Percentiles rank a stretch among this genome's conserved stretches.
Evolutionary conservation across 1,140 invertebrate species (phyloP).

Genomic region (Asobara japonica): DNA sequence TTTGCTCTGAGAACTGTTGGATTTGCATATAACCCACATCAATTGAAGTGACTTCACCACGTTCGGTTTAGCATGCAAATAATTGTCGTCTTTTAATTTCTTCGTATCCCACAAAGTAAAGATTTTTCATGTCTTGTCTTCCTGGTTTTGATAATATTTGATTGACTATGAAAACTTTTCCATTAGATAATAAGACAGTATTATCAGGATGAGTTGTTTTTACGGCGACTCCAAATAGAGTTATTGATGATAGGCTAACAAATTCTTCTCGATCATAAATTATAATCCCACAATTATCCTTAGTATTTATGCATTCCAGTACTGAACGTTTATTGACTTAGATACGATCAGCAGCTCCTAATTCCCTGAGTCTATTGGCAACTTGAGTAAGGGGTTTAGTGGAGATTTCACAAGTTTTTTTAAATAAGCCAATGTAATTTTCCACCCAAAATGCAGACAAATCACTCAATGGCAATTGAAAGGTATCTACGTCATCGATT

Average conservation of each 20-base stretch:
- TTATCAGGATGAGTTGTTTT: conserved; percentile 12
- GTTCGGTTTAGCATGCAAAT: not conserved
- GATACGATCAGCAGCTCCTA: conserved; percentile 8
- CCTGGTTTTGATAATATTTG: not conserved
- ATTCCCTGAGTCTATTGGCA: conserved; percentile 15
- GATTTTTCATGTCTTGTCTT: not conserved
- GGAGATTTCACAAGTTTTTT: conserved; percentile 26
- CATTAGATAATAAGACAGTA: not conserved
- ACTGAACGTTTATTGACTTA: conserved; percentile 2
- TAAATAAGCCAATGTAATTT: conserved; percentile 19
- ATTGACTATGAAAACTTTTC: not conserved
- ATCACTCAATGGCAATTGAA: conserved; percentile 20
- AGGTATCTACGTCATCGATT: conserved; percentile 39
- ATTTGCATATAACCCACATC: not conserved
- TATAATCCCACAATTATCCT: not conserved
- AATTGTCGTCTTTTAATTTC: not conserved
- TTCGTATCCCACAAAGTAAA: conserved; percentile 4
- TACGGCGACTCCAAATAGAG: not conserved
- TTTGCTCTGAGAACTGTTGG: not conserved
- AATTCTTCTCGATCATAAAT: not conserved
- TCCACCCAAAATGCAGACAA: conserved; percentile 26
- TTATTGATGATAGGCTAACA: not conserved
- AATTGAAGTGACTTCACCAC: not conserved
- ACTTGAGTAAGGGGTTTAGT: conserved; percentile 27
- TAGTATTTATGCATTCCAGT: not conserved